Conservation (phyloP, 2,113 vertebrate species). For the Calyptomena viridis region DNA sequence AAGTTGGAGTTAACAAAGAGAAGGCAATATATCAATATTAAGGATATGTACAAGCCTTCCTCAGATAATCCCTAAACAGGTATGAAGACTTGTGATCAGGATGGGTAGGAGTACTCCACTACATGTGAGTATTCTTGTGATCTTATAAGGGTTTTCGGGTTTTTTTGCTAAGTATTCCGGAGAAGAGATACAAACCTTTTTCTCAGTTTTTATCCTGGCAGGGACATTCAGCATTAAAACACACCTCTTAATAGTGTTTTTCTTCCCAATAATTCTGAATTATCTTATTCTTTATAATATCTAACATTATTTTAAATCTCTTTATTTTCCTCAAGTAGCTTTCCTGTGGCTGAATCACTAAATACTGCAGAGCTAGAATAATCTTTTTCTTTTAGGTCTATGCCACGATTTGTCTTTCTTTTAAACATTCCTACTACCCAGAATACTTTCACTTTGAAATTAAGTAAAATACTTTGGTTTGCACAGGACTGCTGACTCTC, state of each 20-base stretch:
- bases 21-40: not conserved
- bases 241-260: not conserved
- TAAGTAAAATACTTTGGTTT: not conserved
- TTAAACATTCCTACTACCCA: not conserved
- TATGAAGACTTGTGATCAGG: not conserved
- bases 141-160: not conserved
- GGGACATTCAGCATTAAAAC: not conserved
- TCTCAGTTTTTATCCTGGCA: not conserved
- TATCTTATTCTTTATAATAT: not conserved
- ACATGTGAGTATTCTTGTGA: not conserved
- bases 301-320: not conserved
- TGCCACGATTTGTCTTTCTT: not conserved
- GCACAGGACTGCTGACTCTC: not conserved
- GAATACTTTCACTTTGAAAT: slow-evolving; percentile 3
- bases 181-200: not conserved
- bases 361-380: not conserved
- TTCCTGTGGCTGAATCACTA: not conserved
- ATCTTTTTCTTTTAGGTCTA: not conserved
- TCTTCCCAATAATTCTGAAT: not conserved
- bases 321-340: not conserved
- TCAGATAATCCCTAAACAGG: not conserved
- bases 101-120: not conserved
- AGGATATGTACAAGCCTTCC: not conserved
- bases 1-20: not conserved
- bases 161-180: not conserved